phyloP scores from a whole-genome alignment of 92 coral and sea anemone species.

The Umimayanthus chanpuru region DNA sequence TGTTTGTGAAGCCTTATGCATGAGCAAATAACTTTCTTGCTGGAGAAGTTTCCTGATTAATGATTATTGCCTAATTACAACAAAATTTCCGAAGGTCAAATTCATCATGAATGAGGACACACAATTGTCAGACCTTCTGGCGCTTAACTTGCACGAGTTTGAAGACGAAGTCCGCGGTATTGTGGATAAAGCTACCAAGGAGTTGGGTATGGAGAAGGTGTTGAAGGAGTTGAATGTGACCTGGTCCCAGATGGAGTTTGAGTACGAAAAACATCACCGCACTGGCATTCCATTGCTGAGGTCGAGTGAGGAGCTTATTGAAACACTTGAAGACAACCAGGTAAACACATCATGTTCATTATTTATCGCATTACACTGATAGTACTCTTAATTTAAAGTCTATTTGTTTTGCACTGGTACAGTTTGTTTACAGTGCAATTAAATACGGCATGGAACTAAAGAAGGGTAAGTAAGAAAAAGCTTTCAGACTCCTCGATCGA shows the following conservation, averaged over 20 bases:
- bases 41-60: not conserved
- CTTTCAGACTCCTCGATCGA: not conserved
- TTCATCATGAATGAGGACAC: constrained; percentile 98
- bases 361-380: not conserved
- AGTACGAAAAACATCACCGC: constrained; percentile 86
- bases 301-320: constrained; percentile 96
- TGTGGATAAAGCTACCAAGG: constrained; percentile 99
- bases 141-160: constrained; percentile 96
- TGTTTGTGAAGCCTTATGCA: not conserved
- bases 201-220: constrained; percentile 97
- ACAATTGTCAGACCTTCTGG: constrained; percentile 88
- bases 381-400: not conserved
- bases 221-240: constrained; percentile 93
- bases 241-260: constrained; percentile 99
- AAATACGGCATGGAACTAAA: too few species aligned
- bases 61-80: not conserved
- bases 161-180: constrained; percentile 99
- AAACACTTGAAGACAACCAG: constrained; percentile 99
- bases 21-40: not conserved
- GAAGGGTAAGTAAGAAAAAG: not conserved
- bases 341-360: constrained; percentile 36
- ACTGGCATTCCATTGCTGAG: constrained; percentile 86
- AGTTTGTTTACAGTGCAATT: not conserved
- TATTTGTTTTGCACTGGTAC: not conserved
- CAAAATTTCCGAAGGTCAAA: constrained; percentile 69